Conservation (phyloP, 2,113 vertebrate genomes). For the Cettia cetti region DNA sequence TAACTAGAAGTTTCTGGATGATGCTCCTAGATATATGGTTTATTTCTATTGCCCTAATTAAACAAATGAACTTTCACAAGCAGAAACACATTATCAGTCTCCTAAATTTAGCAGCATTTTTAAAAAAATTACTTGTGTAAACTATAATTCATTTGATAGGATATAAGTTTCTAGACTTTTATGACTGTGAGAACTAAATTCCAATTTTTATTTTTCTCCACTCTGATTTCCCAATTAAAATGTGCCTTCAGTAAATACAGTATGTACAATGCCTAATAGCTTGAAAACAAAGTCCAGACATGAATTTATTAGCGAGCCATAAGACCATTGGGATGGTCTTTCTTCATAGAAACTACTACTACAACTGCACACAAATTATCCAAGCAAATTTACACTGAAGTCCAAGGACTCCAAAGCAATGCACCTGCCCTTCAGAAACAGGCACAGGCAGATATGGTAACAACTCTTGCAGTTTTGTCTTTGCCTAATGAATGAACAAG, state of each 20-base stretch:
- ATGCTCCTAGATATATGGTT: not conserved
- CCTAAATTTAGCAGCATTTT: not conserved
- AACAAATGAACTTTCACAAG: not conserved
- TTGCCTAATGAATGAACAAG: not conserved
- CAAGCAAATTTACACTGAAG: not conserved
- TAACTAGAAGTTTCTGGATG: not conserved
- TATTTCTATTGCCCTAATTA: not conserved
- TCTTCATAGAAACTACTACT: not conserved
- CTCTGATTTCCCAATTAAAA: not conserved
- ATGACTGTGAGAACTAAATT: not conserved
- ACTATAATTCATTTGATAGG: not conserved
- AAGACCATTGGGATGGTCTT: no score
- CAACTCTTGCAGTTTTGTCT: not conserved
- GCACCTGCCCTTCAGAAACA: not conserved
- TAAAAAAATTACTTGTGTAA: not conserved
- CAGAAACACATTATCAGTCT: not conserved
- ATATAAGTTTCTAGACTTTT: not conserved
- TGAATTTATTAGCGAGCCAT: not conserved
- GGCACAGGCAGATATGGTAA: not conserved
- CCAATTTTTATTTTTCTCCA: not conserved
- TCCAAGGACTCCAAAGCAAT: not conserved
- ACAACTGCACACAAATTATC: not conserved
- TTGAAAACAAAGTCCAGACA: not conserved
- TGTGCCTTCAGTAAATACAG: not conserved
- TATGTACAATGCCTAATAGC: not conserved